Conservation (phyloP, 53 echinoderm and acorn worm species). For the Arbacia lixula region DNA sequence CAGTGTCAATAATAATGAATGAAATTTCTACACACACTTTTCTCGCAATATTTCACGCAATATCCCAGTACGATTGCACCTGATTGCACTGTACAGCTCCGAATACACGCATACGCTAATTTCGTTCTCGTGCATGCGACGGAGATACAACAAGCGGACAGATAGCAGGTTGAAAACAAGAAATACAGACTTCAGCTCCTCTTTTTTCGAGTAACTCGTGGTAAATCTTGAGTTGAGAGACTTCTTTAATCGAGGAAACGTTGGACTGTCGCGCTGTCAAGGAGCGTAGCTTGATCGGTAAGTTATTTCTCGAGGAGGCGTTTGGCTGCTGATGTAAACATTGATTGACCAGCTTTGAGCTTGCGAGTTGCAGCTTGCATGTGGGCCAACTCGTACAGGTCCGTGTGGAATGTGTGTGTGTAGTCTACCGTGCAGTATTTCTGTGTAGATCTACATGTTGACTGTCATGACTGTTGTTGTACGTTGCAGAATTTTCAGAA, state of each 20-base stretch:
- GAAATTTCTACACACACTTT: conserved; percentile 32
- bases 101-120: neutral
- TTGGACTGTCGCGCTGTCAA: neutral
- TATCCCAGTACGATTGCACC: too few relatives aligned
- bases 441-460: too few relatives aligned
- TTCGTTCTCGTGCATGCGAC: neutral
- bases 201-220: neutral
- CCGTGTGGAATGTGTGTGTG: too few relatives aligned
- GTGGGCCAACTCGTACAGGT: too few relatives aligned
- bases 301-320: conserved; percentile 34
- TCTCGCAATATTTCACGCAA: conserved; percentile 29
- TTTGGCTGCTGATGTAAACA: conserved; percentile 22
- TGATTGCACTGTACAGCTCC: too few relatives aligned
- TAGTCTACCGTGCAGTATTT: too few relatives aligned
- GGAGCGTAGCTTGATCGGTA: conserved; percentile 25
- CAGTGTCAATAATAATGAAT: conserved; percentile 22
- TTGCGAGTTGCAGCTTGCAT: neutral
- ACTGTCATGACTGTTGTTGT: too few relatives aligned
- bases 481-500: too few relatives aligned
- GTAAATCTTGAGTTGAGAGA: neutral
- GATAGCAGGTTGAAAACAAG: neutral
- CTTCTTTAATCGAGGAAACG: too few relatives aligned
- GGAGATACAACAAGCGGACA: neutral
- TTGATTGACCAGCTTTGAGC: neutral
- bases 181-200: neutral